These are phyloP conservation scores for Scrobipalpa atriplicella DNA, from an alignment of 2,888 invertebrate genomes.

Conservation along the genomic window DNA sequence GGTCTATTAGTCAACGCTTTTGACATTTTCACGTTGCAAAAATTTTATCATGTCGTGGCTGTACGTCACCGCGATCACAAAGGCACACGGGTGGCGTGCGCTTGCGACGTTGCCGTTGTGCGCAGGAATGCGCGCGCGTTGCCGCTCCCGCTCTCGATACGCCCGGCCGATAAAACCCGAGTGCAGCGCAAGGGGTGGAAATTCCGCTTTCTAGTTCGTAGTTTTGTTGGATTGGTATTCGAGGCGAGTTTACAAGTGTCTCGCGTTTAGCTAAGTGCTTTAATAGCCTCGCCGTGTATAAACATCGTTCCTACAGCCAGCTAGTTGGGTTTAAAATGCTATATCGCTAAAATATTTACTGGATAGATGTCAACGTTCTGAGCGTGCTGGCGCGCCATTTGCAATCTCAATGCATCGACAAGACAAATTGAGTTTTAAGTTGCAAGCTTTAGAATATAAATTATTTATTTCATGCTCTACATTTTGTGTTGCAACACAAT, in stretches of 20 bases:
- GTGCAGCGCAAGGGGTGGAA: conserved; percentile 60
- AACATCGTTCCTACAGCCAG: conserved; percentile 4
- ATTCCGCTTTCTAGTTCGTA: conserved; percentile 44
- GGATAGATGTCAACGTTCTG: conserved; percentile 13
- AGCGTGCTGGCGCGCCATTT: conserved; percentile 18
- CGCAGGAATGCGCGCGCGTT: conserved; percentile 76
- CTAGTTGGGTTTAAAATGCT: conserved; percentile 11
- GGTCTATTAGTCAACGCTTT: conserved; percentile 21
- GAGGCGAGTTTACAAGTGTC: conserved; percentile 17
- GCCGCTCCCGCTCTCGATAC: conserved; percentile 64
- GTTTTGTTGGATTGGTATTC: conserved; percentile 2
- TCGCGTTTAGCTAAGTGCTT: conserved; percentile 24
- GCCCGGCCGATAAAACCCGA: conserved; percentile 66
- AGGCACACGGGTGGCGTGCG: conserved; percentile 54
- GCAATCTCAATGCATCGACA: conserved; percentile 10
- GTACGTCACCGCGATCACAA: conserved; percentile 65
- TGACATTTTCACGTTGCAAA: conserved; percentile 60
- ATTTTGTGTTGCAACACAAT: not conserved
- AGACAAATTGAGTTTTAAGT: conserved; percentile 19
- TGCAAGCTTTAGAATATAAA: conserved; percentile 12
- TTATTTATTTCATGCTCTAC: not conserved
- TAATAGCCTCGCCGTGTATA: conserved; percentile 15
- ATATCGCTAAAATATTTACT: conserved; percentile 19
- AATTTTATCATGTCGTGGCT: conserved; percentile 55
- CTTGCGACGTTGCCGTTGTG: conserved; percentile 68